Evolutionary conservation across 2,113 vertebrate genomes (phyloP).

Genomic region (Hippopotamus amphibius): DNA sequence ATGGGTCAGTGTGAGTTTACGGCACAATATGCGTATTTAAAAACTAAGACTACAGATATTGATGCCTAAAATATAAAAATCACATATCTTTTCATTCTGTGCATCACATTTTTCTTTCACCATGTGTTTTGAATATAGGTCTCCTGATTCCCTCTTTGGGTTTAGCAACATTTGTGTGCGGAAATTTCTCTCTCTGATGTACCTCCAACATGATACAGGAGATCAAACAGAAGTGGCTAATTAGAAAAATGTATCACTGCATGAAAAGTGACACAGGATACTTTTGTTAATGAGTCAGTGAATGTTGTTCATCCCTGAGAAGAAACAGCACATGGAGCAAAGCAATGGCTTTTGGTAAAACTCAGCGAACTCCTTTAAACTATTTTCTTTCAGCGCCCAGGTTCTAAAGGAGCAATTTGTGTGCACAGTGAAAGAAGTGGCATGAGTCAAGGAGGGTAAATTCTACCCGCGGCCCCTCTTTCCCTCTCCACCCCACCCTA

Average conservation of each 20-base stretch:
- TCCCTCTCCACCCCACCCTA: neutral
- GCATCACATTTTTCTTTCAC: neutral
- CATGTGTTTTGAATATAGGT: constrained; percentile 2
- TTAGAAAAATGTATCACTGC: neutral
- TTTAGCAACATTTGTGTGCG: constrained; percentile 4
- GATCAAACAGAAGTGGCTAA: constrained; percentile 50
- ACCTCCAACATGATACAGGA: neutral
- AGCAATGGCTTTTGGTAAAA: constrained; percentile 29
- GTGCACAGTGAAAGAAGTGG: neutral
- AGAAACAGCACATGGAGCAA: constrained; percentile 29
- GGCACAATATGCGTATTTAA: neutral
- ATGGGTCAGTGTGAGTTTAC: neutral
- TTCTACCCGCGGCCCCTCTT: neutral
- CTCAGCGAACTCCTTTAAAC: neutral
- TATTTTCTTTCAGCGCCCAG: constrained; percentile 37
- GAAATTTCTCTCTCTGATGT: constrained; percentile 4
- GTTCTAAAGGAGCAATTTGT: constrained; percentile 56
- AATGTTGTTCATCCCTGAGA: constrained; percentile 28
- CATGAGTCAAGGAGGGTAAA: neutral
- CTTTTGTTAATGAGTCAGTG: constrained; percentile 33
- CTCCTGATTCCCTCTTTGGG: neutral
- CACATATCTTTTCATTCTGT: neutral
- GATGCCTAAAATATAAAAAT: constrained; percentile 1
- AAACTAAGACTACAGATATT: neutral
- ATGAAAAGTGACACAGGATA: constrained; percentile 26